These are phyloP conservation scores for Trinorchestia longiramus DNA, from an alignment of 1,140 invertebrate species.

Conservation along the genomic window DNA sequence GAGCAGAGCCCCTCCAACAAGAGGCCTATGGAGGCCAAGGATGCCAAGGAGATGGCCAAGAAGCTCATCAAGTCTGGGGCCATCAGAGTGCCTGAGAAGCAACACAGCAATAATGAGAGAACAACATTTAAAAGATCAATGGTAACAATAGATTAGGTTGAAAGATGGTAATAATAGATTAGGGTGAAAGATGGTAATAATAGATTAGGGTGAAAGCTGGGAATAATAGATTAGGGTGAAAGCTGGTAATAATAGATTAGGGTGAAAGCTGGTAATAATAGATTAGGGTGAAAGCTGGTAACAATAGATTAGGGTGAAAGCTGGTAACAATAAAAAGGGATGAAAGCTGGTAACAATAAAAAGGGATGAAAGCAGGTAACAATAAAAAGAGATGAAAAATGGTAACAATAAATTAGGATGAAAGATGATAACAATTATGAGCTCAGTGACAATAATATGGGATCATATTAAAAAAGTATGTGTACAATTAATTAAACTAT, in stretches of 20 bases:
- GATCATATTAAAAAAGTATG: neutral
- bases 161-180: neutral
- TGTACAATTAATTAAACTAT: neutral
- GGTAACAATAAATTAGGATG: too few species aligned
- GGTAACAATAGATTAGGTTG: slow-evolving; percentile 30
- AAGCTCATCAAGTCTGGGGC: slow-evolving; percentile 95
- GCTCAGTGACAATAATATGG: neutral
- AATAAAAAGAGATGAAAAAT: too few species aligned
- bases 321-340: too few species aligned
- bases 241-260: too few species aligned
- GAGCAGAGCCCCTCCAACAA: slow-evolving; percentile 81
- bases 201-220: too few species aligned
- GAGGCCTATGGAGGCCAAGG: slow-evolving; percentile 86
- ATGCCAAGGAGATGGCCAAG: slow-evolving; percentile 94
- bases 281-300: too few species aligned
- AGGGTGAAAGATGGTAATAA: too few species aligned
- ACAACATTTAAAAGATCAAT: slow-evolving; percentile 83
- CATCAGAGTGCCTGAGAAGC: slow-evolving; percentile 85
- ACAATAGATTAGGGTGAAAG: too few species aligned
- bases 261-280: too few species aligned
- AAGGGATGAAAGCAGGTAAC: too few species aligned
- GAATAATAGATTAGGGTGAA: too few species aligned
- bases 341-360: too few species aligned
- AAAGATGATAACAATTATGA: neutral
- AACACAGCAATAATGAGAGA: slow-evolving; percentile 81